Evolutionary conservation across 2,797 vertebrate genomes (phyloP).

Genomic region (Pseudotriccus pelzelni): DNA sequence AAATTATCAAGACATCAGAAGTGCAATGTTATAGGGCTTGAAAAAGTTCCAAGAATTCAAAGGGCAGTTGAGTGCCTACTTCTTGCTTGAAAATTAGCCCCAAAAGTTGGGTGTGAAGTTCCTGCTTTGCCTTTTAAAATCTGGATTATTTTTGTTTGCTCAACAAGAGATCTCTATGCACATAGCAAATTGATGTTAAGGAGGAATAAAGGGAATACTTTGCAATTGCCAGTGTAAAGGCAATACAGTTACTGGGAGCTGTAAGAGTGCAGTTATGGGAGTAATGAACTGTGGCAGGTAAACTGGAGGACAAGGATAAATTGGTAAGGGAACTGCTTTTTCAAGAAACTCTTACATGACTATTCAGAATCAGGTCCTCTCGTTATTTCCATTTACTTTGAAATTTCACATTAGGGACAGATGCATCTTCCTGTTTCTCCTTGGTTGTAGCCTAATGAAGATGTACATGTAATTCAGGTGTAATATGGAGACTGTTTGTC

Average conservation of each 20-base stretch:
- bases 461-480: neutral
- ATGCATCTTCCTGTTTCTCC: neutral
- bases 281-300: neutral
- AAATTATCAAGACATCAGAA: constrained; percentile 74
- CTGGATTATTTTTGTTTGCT: neutral
- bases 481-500: neutral
- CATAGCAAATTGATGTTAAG: neutral
- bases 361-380: neutral
- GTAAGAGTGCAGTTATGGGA: neutral
- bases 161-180: neutral
- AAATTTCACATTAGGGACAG: neutral
- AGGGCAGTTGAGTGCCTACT: neutral
- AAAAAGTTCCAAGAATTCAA: neutral
- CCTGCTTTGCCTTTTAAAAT: neutral
- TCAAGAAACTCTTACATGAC: neutral
- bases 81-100: neutral
- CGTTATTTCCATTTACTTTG: neutral
- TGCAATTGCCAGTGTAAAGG: neutral
- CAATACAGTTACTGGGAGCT: neutral
- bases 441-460: neutral
- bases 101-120: neutral
- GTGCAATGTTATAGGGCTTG: neutral
- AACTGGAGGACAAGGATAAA: neutral
- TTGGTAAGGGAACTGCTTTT: neutral
- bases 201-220: neutral